Evolutionary conservation across 1,140 invertebrate species (phyloP).

Genomic region (Bombus cullumanus): DNA sequence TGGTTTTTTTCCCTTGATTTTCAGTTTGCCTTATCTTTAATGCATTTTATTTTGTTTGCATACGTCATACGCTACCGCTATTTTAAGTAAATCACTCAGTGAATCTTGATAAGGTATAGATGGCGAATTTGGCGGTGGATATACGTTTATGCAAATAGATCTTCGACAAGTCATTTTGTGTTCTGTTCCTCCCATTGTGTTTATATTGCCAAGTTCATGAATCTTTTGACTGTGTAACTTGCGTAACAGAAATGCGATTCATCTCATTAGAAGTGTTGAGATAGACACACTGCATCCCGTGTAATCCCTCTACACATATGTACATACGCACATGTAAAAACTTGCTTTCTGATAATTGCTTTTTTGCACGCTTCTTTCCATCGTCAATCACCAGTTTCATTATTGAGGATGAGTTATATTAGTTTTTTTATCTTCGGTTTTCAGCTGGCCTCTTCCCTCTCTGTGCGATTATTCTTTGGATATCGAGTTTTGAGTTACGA

Average conservation of each 20-base stretch:
- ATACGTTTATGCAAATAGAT: conserved; percentile 38
- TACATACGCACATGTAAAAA: neutral
- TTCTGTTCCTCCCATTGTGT: conserved; percentile 20
- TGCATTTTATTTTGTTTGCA: conserved; percentile 20
- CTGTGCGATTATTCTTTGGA: conserved; percentile 49
- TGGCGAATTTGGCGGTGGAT: conserved; percentile 41
- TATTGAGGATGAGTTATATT: conserved; percentile 45
- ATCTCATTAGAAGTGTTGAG: conserved; percentile 23
- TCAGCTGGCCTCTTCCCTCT: conserved; percentile 50
- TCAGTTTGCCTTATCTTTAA: conserved; percentile 14
- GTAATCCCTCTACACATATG: neutral
- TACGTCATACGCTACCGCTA: conserved; percentile 24
- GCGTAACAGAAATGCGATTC: conserved; percentile 36
- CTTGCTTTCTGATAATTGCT: conserved; percentile 28
- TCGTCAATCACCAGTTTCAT: conserved; percentile 13
- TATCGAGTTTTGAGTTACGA: conserved; percentile 29
- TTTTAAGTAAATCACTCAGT: conserved; percentile 25
- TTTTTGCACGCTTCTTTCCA: conserved; percentile 34
- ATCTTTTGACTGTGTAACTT: conserved; percentile 24
- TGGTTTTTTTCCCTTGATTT: neutral
- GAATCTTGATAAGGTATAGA: conserved; percentile 27
- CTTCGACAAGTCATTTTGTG: conserved; percentile 7
- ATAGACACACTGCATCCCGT: neutral
- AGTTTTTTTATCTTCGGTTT: conserved; percentile 66
- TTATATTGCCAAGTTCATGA: conserved; percentile 28